Evolutionary conservation across 1,140 invertebrate genomes (phyloP), one percentile per base, ranked within the genome.

Genomic region (Aphis gossypii): DNA sequence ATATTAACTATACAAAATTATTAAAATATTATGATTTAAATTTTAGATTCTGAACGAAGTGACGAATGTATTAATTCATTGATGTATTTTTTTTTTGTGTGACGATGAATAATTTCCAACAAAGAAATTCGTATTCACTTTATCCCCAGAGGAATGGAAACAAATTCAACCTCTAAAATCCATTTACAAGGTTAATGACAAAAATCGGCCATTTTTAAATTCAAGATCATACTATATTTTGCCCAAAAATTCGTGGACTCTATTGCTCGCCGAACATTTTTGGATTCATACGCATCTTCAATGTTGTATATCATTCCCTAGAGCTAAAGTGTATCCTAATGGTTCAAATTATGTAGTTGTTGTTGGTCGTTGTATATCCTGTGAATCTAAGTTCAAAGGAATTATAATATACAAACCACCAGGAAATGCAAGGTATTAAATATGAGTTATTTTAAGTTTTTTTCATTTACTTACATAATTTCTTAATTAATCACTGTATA

Each of bases 171-270:
- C 68, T 18, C 30, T 35, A 35, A 30, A 76, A 76, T 3, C 4
- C 9, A n/a, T n/a, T 76, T 76, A 76, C 18, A 76, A 30, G n/a
- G 0, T 30, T n/a, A n/a, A 76, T 14, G n/a, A 76, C 30, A 76
- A 76, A 76, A 76, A 76, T 35, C 68, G n/a, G n/a, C 68, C 68
- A 76, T n/a, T 35, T n/a, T n/a, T n/a, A 76, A 76, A 76, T n/a
- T 35, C n/a, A n/a, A 30, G 68, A 5, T 25, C 14, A 76, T 35
- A 76, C n/a, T 76, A 35, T 35, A 30, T 35, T 76, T 35, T 76
- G n/a, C 30, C 68, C 30, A 1, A 76, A 76, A 35, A 35, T 76
- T 76, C n/a, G 18, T 76, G 68, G 68, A 76, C 68, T 35, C n/a
- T 30, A 8, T 76, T 76, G 18, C 18, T 76, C 18, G 9, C 68